Evolutionary conservation across 2,888 invertebrate genomes (phyloP), one percentile per base, ranked within the genome.

Genomic region (Gymnocheta viridis): DNA sequence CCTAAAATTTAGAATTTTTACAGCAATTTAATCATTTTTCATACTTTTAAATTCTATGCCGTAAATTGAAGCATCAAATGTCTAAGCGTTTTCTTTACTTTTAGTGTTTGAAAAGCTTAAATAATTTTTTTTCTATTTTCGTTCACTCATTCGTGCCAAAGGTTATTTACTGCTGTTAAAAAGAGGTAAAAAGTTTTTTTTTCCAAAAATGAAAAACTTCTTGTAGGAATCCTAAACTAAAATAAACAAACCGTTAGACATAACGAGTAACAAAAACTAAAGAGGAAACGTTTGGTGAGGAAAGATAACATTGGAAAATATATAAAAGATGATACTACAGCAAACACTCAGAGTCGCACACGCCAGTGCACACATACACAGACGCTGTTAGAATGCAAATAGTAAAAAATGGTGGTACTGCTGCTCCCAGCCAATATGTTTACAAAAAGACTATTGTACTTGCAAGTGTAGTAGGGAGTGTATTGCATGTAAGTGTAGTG

Each of bases 241-340:
- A 70, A 49, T 76, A 69, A 70, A 82, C 51, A 82, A 82, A 44
- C 58, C 41, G 49, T 72, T 47, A 73, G 44, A 80, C 41, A 66
- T 69, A 29, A 78, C 78, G 41, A 79, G 14, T 32, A 77, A 27
- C 19, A 62, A 74, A 72, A 69, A 29, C 17, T 29, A 41, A 79
- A 60, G 35, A 78, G 77, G 67, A 77, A 81, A 81, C 60, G 67
- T 80, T 84, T 81, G 83, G 80, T 41, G 73, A 81, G 47, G 47
- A 56, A 56, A 81, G 84, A 84, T 81, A 84, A 77, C 84, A 77
- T 72, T 83, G 47, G 51, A 10, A 24, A 49, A 80, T 76, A 73
- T 69, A 64, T 56, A 67, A 80, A 74, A 70, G 70, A 76, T 64
- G 62, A 56, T 74, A 64, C 58, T 49, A 62, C 17, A 69, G 60